These are phyloP conservation scores for Cyphomyrmex costatus DNA, from an alignment of 1,140 invertebrate genomes.

Conservation along the genomic window DNA sequence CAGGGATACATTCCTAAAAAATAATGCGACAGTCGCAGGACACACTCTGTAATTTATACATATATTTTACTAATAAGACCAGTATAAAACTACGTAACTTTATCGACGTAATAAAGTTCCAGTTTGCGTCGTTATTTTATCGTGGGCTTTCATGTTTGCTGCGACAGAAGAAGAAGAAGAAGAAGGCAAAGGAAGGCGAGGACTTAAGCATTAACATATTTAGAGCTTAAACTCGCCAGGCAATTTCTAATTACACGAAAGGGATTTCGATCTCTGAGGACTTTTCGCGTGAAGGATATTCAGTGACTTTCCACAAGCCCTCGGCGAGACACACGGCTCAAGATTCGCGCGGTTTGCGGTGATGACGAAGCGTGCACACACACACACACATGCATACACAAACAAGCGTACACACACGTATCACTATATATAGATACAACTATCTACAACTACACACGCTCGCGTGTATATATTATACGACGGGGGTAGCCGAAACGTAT, in stretches of 20 bases:
- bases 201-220: neutral
- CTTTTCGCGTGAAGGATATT: conserved; percentile 25
- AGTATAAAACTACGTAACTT: neutral
- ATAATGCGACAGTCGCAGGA: too few relatives aligned
- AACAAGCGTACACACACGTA: neutral
- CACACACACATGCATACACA: neutral
- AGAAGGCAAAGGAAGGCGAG: neutral
- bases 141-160: neutral
- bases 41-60: neutral
- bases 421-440: neutral
- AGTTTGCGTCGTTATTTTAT: neutral
- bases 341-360: conserved; percentile 49
- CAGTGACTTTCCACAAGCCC: conserved; percentile 17
- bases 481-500: conserved; percentile 78
- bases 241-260: conserved; percentile 39
- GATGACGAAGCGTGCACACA: conserved; percentile 37
- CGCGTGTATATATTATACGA: conserved; percentile 67
- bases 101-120: neutral
- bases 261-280: conserved; percentile 29
- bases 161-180: neutral
- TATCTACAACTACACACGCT: conserved; percentile 29
- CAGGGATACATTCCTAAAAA: too few relatives aligned
- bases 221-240: neutral
- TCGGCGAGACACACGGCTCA: conserved; percentile 42
- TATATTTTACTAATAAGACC: neutral